These are phyloP conservation scores for Rhizoglyphus robini DNA, from an alignment of 1,140 invertebrate genomes.

Conservation along the genomic window DNA sequence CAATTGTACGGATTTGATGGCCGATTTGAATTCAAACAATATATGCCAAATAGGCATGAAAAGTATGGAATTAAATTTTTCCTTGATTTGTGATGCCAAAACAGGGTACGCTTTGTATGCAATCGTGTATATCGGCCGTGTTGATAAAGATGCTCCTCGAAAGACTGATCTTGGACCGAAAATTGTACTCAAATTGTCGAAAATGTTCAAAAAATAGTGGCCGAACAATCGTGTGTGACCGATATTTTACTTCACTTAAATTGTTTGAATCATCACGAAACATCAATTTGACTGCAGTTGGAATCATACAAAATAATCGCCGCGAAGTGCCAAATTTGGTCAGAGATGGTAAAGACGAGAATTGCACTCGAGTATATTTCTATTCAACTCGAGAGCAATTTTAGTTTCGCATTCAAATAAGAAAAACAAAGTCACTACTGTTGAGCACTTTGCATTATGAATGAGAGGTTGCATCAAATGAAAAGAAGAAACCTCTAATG, in stretches of 20 bases:
- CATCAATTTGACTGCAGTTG: conserved; percentile 24
- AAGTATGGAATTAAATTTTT: conserved; percentile 28
- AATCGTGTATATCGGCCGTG: conserved; percentile 24
- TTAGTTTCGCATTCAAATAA: conserved; percentile 26
- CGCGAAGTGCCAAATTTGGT: conserved; percentile 23
- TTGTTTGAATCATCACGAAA: conserved; percentile 21
- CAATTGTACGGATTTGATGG: conserved; percentile 26
- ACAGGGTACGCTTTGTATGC: conserved; percentile 24
- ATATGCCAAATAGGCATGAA: conserved; percentile 25
- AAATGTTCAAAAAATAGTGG: conserved; percentile 18
- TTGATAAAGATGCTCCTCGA: conserved; percentile 17
- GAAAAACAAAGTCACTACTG: conserved; percentile 25
- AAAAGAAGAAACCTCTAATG: conserved; percentile 32
- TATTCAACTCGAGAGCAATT: conserved; percentile 20
- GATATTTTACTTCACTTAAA: conserved; percentile 22
- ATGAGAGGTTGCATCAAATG: conserved; percentile 11
- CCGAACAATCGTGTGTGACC: conserved; percentile 23
- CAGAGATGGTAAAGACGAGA: conserved; percentile 6
- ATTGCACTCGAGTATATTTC: conserved; percentile 20
- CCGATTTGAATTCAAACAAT: conserved; percentile 24
- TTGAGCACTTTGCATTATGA: conserved; percentile 26
- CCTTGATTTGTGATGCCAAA: conserved; percentile 21
- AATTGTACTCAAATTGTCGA: conserved; percentile 19
- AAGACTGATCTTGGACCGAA: background rate
- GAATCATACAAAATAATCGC: conserved; percentile 25